Percentiles rank a stretch among this genome's conserved stretches.
These are phyloP conservation scores for Eulithis prunata DNA, from an alignment of 2,888 invertebrate species.

Conservation along the genomic window DNA sequence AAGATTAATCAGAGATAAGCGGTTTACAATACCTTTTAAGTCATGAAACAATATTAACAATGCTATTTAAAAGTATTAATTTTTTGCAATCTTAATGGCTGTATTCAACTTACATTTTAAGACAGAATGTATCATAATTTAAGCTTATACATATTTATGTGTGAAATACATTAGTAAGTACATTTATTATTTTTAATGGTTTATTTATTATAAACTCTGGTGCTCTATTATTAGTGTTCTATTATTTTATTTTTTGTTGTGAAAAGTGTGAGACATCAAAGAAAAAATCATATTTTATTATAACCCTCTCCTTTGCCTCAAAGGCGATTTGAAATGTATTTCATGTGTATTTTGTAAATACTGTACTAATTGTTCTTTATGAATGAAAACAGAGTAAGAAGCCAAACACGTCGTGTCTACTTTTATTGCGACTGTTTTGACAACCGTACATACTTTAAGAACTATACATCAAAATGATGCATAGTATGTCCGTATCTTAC, in stretches of 20 bases:
- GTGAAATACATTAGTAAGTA: slow-evolving; percentile 49
- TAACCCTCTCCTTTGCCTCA: too few relatives aligned
- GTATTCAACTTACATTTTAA: slow-evolving; percentile 31
- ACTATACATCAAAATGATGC: slow-evolving; percentile 70
- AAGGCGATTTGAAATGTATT: too few relatives aligned
- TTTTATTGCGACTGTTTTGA: slow-evolving; percentile 47
- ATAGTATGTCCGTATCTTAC: slow-evolving; percentile 69
- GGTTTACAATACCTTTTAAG: slow-evolving; percentile 27
- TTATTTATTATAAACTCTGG: slow-evolving; percentile 2
- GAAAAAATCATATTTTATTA: too few relatives aligned
- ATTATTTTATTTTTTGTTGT: neutral
- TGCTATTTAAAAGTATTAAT: slow-evolving; percentile 42
- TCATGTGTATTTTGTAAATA: too few relatives aligned
- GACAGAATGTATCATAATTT: slow-evolving; percentile 54
- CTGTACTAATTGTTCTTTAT: too few relatives aligned
- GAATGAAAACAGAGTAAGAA: too few relatives aligned
- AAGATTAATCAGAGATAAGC: slow-evolving; percentile 31
- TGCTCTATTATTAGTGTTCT: neutral
- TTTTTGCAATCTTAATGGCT: slow-evolving; percentile 47
- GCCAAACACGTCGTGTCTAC: neutral
- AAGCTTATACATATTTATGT: slow-evolving; percentile 37
- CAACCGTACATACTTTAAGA: slow-evolving; percentile 58
- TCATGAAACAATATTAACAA: slow-evolving; percentile 13
- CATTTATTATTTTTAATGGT: slow-evolving; percentile 31
- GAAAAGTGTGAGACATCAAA: too few relatives aligned